Evolutionary conservation across 2,797 vertebrate genomes (phyloP).

Genomic region (Mormyrops boulengeri): DNA sequence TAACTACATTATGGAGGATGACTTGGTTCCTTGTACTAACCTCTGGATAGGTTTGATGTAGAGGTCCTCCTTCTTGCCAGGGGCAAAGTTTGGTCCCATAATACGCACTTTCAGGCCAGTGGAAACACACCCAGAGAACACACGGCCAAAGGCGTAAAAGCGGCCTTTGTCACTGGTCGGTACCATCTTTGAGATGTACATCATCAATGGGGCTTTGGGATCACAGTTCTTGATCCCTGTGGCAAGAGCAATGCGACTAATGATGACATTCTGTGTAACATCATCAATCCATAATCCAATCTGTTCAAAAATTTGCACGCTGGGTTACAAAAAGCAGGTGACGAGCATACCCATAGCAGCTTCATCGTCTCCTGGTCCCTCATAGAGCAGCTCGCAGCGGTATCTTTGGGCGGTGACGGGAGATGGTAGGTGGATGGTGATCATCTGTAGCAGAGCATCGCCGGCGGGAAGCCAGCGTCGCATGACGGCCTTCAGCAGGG

Average conservation of each 20-base stretch:
- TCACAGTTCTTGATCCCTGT: conserved; percentile 93
- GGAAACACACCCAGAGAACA: conserved; percentile 85
- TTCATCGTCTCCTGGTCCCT: conserved; percentile 85
- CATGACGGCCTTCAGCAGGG: conserved; percentile 90
- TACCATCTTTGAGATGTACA: conserved; percentile 99
- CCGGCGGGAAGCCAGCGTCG: conserved; percentile 90
- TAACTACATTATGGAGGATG: background rate
- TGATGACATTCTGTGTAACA: background rate
- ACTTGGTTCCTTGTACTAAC: conserved; percentile 47
- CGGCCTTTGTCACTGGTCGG: conserved; percentile 89
- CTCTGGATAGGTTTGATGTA: conserved; percentile 94
- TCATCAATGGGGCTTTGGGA: conserved; percentile 85
- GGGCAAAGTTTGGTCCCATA: conserved; percentile 93
- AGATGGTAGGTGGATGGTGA: conserved; percentile 92
- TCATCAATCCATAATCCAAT: background rate
- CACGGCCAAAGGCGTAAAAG: conserved; percentile 90
- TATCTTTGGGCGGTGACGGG: conserved; percentile 92
- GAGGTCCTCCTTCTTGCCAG: conserved; percentile 93
- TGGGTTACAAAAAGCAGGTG: background rate
- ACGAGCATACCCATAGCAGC: conserved; percentile 80
- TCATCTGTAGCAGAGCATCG: conserved; percentile 92
- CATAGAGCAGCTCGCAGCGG: conserved; percentile 90
- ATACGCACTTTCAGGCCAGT: conserved; percentile 90
- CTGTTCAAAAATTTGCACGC: background rate
- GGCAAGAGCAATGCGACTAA: background rate